Evolutionary conservation across 1,140 invertebrate species (phyloP), one percentile per base, ranked within the genome.

Genomic region (Drosophila lini): DNA sequence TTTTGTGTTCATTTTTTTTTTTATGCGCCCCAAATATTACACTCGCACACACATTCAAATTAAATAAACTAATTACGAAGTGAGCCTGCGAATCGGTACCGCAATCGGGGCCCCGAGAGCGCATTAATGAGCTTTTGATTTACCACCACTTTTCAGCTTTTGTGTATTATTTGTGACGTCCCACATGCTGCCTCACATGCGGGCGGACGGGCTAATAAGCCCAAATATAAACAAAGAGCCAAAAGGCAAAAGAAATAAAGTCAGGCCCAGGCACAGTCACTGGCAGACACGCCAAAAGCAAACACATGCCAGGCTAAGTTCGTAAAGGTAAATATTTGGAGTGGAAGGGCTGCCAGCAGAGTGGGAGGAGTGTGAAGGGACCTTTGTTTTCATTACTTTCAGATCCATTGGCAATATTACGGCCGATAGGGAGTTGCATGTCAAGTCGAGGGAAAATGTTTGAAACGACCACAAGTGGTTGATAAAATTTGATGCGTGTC

Each of bases 61-160:
- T 83, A 89, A 86, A 88, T 86, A 83, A 86, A 88, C 83, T 86
- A 77, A 86, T 86, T 86, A 88, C 71, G 62, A 44, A 59, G 56
- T 44, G 41, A 71, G 58, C 53, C 41, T 36, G 62, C 22, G 44
- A 57, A 63, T 61, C 38, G 53, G 41, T n/a, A 25, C 41, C 32
- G 15, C 44, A 64, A 32, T 53, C 41, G 41, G 56, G 63, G 63
- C 32, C 61, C 60, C 53, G 70, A 61, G 69, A 50, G 53, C 56
- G 56, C 83, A 80, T 80, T 88, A 86, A 80, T 83, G 84, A 59
- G 76, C 73, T 88, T 86, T 86, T 88, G 80, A 86, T 88, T 86
- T 88, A 65, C 67, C 80, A 62, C 63, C 80, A 59, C 74, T 45
- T 62, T 61, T 71, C 53, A 71, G 73, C 63, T 50, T 69, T 70